phyloP scores from a whole-genome alignment of 2,797 vertebrate genomes.

The Arnoldichthys spilopterus region DNA sequence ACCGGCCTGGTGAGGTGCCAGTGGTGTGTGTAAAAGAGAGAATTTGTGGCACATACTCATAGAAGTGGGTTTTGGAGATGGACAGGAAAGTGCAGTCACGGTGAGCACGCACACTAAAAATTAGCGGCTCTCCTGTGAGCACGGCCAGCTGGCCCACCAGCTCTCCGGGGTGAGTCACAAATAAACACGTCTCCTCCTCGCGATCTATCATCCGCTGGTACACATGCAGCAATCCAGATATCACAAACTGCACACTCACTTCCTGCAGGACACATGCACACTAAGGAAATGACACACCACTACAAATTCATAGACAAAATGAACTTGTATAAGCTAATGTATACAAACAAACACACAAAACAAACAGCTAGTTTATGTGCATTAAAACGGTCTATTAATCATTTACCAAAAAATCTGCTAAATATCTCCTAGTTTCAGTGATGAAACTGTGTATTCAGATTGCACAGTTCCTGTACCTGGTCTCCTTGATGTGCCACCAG shows the following conservation, averaged over 20 bases:
- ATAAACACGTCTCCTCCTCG: slow-evolving; percentile 89
- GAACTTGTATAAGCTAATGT: not conserved
- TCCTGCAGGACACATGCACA: slow-evolving; percentile 75
- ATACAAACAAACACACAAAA: too few relatives aligned
- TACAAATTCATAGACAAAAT: slow-evolving; percentile 19
- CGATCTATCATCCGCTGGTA: slow-evolving; percentile 93
- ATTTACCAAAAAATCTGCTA: not conserved
- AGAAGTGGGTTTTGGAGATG: slow-evolving; percentile 93
- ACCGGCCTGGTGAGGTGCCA: not conserved
- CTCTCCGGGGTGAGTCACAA: slow-evolving; percentile 90
- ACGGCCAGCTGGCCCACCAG: slow-evolving; percentile 93
- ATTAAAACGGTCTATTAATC: not conserved
- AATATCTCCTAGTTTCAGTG: not conserved
- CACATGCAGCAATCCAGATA: slow-evolving; percentile 89
- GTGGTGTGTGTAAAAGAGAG: not conserved
- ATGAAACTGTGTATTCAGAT: not conserved
- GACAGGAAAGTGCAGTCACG: slow-evolving; percentile 90
- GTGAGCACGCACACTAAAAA: slow-evolving; percentile 90
- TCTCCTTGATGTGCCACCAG: slow-evolving; percentile 93
- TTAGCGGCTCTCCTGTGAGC: slow-evolving; percentile 92
- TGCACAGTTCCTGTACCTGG: slow-evolving; percentile 81
- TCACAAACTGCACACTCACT: slow-evolving; percentile 89
- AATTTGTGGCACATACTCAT: slow-evolving; percentile 78
- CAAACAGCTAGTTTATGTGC: too few relatives aligned
- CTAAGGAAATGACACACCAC: not conserved